Conservation (phyloP, 2,888 invertebrate genomes). For the Nemotelus pantherinus region DNA sequence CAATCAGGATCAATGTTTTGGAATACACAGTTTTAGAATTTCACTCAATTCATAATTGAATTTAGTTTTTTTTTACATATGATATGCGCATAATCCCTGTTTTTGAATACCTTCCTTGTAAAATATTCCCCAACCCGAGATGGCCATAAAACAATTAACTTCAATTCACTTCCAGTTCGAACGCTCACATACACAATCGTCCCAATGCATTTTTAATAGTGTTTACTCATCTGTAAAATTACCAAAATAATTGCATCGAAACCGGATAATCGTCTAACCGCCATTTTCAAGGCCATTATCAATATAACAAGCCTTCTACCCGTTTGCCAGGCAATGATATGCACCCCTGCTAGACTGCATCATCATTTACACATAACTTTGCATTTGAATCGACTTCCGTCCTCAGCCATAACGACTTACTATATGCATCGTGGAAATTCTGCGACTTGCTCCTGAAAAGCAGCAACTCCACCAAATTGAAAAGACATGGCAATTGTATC, state of each 20-base stretch:
- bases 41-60: too few relatives aligned
- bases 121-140: too few relatives aligned
- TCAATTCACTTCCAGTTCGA: too few relatives aligned
- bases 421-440: background rate
- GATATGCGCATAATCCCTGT: too few relatives aligned
- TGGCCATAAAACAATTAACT: too few relatives aligned
- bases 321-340: conserved; percentile 6
- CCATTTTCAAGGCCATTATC: conserved; percentile 42
- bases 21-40: too few relatives aligned
- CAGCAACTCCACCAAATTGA: background rate
- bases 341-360: conserved; percentile 17
- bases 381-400: conserved; percentile 37
- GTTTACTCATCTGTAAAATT: conserved; percentile 26
- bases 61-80: too few relatives aligned
- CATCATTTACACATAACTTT: conserved; percentile 26
- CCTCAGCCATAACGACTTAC: background rate
- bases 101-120: too few relatives aligned
- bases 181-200: too few relatives aligned
- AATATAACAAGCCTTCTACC: conserved; percentile 14
- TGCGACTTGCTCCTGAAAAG: background rate
- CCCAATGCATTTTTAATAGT: background rate
- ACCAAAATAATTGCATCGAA: conserved; percentile 30
- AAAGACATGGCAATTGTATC: conserved; percentile 9
- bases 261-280: conserved; percentile 33
- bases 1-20: too few relatives aligned